Conservation (phyloP, 2,888 invertebrate species). For the Spodoptera littoralis region DNA sequence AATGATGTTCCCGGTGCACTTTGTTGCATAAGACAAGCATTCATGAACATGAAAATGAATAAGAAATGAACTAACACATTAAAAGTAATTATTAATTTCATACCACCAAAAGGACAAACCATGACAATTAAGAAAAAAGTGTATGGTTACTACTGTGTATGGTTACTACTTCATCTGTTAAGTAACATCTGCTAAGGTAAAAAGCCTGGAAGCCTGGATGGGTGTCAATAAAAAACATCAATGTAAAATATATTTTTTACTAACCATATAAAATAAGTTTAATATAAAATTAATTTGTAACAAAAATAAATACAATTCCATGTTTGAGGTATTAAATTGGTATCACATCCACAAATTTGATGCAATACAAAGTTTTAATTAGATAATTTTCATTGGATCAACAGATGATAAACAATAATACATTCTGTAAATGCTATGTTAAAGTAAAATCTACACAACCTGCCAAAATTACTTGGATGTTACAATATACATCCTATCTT, state of each 20-base stretch:
- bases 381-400: background rate
- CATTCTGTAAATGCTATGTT: conserved; percentile 5
- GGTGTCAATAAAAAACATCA: conserved; percentile 3
- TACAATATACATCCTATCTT: too few relatives aligned
- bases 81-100: conserved; percentile 1
- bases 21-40: conserved; percentile 75
- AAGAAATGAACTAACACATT: conserved; percentile 45
- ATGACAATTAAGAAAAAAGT: conserved; percentile 60
- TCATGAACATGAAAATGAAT: conserved; percentile 59
- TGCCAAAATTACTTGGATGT: too few relatives aligned
- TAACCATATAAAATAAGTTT: conserved; percentile 67
- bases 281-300: conserved; percentile 65
- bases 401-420: conserved; percentile 17
- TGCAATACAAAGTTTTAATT: conserved; percentile 18
- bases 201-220: too few relatives aligned
- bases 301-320: conserved; percentile 71
- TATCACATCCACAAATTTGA: conserved; percentile 26
- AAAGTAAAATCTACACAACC: conserved; percentile 15
- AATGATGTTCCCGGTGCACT: conserved; percentile 80
- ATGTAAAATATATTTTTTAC: conserved; percentile 58
- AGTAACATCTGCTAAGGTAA: too few relatives aligned
- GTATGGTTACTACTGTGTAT: conserved; percentile 61
- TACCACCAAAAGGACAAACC: too few relatives aligned
- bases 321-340: conserved; percentile 62
- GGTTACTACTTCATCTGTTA: conserved; percentile 16